Conservation (phyloP, 1,140 invertebrate genomes). For the Drosophila albomicans region DNA sequence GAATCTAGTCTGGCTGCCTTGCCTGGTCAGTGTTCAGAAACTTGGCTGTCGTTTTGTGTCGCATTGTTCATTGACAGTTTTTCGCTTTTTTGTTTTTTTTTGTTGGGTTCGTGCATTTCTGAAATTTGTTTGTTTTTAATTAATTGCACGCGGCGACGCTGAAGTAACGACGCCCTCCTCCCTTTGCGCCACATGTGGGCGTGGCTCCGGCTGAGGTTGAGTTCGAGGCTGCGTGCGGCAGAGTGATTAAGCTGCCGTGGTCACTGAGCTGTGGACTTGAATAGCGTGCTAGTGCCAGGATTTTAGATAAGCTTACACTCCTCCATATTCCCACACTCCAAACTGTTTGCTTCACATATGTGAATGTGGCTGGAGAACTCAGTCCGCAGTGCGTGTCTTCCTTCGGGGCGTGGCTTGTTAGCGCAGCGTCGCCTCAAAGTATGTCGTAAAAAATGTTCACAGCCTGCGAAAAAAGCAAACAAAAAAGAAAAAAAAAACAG, state of each 20-base stretch:
- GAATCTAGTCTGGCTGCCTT: not conserved
- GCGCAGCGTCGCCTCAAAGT: conserved; percentile 57
- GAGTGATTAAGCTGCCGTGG: conserved; percentile 71
- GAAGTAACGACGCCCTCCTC: conserved; percentile 20
- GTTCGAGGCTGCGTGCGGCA: conserved; percentile 59
- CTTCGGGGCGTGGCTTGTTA: conserved; percentile 56
- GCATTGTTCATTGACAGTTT: conserved; percentile 79
- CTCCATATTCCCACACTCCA: too few species aligned
- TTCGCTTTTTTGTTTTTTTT: not conserved
- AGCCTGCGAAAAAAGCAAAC: not conserved
- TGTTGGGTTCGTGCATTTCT: conserved; percentile 65
- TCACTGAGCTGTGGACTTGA: conserved; percentile 40
- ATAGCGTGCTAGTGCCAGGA: conserved; percentile 71
- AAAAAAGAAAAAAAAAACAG: not conserved
- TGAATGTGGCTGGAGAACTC: too few species aligned
- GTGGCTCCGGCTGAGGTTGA: conserved; percentile 36
- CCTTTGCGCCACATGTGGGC: conserved; percentile 41
- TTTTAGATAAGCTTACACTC: conserved; percentile 61
- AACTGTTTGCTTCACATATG: too few species aligned
- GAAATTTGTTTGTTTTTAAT: conserved; percentile 85
- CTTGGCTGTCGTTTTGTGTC: conserved; percentile 1
- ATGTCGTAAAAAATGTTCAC: conserved; percentile 66
- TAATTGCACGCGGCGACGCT: conserved; percentile 82
- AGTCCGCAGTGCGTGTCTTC: conserved; percentile 14
- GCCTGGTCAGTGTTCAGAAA: not conserved